These are phyloP conservation scores for Daktulosphaira vitifoliae DNA, from an alignment of 1,140 invertebrate species.

Conservation along the genomic window DNA sequence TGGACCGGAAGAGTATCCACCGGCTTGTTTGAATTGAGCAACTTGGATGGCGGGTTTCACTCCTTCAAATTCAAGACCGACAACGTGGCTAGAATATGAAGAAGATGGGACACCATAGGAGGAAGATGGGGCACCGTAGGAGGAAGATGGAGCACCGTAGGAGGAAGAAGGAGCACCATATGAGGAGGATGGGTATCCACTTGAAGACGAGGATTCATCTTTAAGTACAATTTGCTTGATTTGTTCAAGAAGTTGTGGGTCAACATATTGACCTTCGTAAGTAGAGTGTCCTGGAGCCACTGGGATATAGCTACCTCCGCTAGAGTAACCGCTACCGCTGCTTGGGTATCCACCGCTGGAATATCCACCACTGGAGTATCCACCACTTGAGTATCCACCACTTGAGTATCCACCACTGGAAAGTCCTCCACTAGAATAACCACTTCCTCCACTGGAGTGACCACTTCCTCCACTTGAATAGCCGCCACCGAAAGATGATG, in stretches of 20 bases:
- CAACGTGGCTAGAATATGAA: conserved; percentile 51
- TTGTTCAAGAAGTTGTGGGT: conserved; percentile 65
- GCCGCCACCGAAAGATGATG: not conserved
- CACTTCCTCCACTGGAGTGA: conserved; percentile 30
- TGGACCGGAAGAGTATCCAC: conserved; percentile 48
- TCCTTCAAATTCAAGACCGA: conserved; percentile 64
- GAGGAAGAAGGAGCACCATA: conserved; percentile 49
- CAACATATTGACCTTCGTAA: conserved; percentile 67
- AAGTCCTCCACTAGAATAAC: conserved; percentile 48
- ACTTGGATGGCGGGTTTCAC: conserved; percentile 68
- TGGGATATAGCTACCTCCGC: conserved; percentile 52
- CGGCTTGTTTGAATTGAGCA: conserved; percentile 57
- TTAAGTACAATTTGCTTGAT: conserved; percentile 70
- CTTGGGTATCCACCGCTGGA: conserved; percentile 30
- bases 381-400: conserved; percentile 44
- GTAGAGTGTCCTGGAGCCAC: conserved; percentile 63
- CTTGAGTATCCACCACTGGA: conserved; percentile 32
- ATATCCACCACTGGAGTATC: conserved; percentile 44
- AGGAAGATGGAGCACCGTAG: conserved; percentile 48
- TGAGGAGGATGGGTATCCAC: conserved; percentile 40
- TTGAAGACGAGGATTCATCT: conserved; percentile 53
- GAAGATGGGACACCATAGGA: conserved; percentile 43
- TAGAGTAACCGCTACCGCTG: conserved; percentile 43
- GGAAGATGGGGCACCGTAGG: conserved; percentile 45
- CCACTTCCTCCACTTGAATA: conserved; percentile 17